A percentile compares a stretch with the other conserved stretches of the same genome.
phyloP scores from a whole-genome alignment of 2,888 invertebrate genomes.

The Troides aeacus region DNA sequence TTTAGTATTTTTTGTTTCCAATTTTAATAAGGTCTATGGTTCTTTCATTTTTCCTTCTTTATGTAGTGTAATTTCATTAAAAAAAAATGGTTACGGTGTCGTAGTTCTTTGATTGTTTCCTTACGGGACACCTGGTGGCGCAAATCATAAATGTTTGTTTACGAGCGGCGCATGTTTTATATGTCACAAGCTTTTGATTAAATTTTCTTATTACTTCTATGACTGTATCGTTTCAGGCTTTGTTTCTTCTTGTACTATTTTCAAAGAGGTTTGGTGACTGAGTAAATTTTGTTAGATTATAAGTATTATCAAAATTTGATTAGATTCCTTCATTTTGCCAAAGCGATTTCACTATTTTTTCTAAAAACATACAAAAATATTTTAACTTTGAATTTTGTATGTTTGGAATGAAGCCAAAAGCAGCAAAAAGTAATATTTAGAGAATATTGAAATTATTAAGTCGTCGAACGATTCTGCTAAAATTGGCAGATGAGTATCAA shows the following conservation, averaged over 20 bases:
- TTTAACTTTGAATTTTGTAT: slow-evolving; percentile 5
- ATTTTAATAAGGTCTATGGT: too few relatives aligned
- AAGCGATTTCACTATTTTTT: neutral
- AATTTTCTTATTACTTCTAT: neutral
- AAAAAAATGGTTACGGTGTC: too few relatives aligned
- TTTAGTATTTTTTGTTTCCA: too few relatives aligned
- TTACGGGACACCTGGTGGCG: neutral
- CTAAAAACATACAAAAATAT: neutral
- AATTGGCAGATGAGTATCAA: slow-evolving; percentile 25
- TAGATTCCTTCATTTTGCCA: neutral
- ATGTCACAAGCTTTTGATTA: neutral
- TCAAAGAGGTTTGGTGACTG: neutral
- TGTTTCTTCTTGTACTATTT: neutral
- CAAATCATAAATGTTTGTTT: neutral
- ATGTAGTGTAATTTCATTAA: too few relatives aligned
- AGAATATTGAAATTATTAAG: slow-evolving; percentile 25
- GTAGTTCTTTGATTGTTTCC: too few relatives aligned
- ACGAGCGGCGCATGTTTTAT: neutral
- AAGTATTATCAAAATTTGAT: neutral
- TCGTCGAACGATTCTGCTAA: slow-evolving; percentile 27
- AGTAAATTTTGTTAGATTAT: neutral
- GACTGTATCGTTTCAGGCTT: neutral
- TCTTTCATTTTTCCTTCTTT: too few relatives aligned
- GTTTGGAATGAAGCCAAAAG: slow-evolving; percentile 17
- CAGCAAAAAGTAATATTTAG: slow-evolving; percentile 23